These are phyloP conservation scores for Xenus cinereus DNA, from an alignment of 2,113 vertebrate species.

Conservation along the genomic window DNA sequence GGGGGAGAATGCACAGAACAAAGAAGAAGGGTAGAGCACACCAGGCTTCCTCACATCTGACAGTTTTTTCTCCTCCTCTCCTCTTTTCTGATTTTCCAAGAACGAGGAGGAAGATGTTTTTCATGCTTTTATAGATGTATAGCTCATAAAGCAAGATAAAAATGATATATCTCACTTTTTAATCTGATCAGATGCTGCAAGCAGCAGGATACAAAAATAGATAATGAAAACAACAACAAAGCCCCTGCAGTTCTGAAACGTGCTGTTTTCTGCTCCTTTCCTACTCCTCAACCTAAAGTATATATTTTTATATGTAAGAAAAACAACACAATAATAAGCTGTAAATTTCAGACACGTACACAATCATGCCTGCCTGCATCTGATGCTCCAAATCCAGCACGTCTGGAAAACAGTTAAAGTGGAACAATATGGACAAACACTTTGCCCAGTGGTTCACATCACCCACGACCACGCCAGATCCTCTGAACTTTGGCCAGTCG, in stretches of 20 bases:
- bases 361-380: not conserved
- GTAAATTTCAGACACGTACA: not conserved
- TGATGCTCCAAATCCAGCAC: not conserved
- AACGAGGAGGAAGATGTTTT: not conserved
- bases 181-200: conserved; percentile 39
- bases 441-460: not conserved
- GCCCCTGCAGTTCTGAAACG: conserved; percentile 34
- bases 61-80: not conserved
- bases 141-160: not conserved
- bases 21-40: not conserved
- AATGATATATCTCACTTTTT: not conserved
- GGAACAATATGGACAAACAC: not conserved
- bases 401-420: not conserved
- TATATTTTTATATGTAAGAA: not conserved
- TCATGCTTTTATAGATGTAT: not conserved
- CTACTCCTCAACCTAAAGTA: not conserved
- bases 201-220: conserved; percentile 36
- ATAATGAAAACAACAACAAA: conserved; percentile 51
- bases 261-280: not conserved
- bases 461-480: not conserved
- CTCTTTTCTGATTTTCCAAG: not conserved
- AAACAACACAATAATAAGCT: not conserved
- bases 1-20: not conserved
- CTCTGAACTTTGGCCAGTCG: not conserved
- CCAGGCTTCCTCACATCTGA: conserved; percentile 14